phyloP scores from a whole-genome alignment of 1,140 invertebrate genomes.

The Bombus polaris region DNA sequence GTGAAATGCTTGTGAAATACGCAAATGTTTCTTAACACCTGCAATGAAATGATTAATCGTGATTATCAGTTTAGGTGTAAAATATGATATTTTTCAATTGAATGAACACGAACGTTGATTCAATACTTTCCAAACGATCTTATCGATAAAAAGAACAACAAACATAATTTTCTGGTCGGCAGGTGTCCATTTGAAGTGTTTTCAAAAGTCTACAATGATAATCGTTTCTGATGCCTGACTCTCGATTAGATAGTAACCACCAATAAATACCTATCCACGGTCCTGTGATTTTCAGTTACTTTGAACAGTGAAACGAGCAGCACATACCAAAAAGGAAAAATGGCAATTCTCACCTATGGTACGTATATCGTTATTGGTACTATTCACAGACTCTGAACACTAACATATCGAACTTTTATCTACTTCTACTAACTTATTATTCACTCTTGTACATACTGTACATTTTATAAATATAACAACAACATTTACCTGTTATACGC shows the following conservation, averaged over 20 bases:
- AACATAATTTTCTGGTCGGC: neutral
- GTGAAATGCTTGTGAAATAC: too few species aligned
- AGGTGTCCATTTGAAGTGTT: conserved; percentile 55
- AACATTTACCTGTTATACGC: neutral
- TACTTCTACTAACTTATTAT: neutral
- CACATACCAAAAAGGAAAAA: neutral
- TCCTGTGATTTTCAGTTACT: neutral
- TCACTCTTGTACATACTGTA: neutral
- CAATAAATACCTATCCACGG: conserved; percentile 53
- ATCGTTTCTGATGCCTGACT: conserved; percentile 9
- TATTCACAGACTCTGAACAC: neutral
- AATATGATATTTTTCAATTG: neutral
- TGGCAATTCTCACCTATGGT: conserved; percentile 46
- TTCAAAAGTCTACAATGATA: conserved; percentile 2
- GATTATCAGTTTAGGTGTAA: neutral
- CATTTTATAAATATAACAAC: neutral
- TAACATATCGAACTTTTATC: too few species aligned
- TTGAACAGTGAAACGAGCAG: neutral
- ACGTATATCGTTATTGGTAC: conserved; percentile 4
- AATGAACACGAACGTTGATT: neutral
- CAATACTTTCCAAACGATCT: neutral
- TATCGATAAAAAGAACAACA: neutral
- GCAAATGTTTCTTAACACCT: neutral
- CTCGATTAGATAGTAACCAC: conserved; percentile 64
- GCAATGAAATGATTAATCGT: neutral